Conservation (phyloP, 35 echinoderm and acorn worm genomes). For the Lytechinus pictus region DNA sequence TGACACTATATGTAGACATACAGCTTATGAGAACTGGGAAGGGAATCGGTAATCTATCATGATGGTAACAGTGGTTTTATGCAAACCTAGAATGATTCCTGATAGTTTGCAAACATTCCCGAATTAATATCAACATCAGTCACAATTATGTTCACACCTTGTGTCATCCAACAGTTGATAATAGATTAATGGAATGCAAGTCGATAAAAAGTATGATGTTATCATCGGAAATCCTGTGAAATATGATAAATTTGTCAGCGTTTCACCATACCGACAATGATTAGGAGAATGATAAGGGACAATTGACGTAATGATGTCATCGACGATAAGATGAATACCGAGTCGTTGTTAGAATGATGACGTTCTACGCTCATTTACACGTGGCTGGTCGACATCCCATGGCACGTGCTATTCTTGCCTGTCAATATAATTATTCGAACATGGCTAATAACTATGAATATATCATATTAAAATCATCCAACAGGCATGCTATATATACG, state of each 20-base stretch:
- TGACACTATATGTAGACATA: neutral
- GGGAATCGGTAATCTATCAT: neutral
- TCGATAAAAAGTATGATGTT: neutral
- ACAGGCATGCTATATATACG: too few relatives aligned
- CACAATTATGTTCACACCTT: neutral
- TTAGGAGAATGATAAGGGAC: neutral
- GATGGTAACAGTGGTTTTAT: neutral
- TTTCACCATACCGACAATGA: neutral
- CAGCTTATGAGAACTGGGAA: neutral
- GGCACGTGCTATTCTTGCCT: neutral
- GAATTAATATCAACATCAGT: neutral
- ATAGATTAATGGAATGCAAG: neutral
- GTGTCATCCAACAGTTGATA: neutral
- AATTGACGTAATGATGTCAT: neutral
- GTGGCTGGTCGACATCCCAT: neutral
- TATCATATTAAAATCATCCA: too few relatives aligned
- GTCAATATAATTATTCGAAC: too few relatives aligned
- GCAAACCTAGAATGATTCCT: neutral
- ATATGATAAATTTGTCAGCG: neutral
- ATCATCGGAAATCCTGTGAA: neutral
- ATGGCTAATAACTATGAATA: too few relatives aligned
- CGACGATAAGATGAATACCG: neutral
- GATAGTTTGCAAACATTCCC: neutral
- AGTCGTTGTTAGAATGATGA: neutral
- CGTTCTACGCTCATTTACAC: neutral